phyloP scores from a whole-genome alignment of 2,888 invertebrate species.

The Panorpa germanica region DNA sequence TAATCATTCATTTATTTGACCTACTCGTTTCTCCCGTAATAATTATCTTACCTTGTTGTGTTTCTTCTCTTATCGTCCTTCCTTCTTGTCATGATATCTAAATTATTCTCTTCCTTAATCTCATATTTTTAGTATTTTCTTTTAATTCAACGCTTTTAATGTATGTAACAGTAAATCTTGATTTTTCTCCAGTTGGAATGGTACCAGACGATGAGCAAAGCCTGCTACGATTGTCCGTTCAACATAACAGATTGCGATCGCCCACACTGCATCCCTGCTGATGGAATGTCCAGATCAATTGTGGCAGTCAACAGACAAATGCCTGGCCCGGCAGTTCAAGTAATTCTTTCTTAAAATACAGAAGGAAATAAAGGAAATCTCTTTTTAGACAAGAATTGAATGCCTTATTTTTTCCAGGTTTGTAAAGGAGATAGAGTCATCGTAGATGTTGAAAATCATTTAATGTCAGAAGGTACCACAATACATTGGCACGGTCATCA shows the following conservation, averaged over 20 bases:
- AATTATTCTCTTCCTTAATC: too few relatives aligned
- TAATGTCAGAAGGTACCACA: slow-evolving; percentile 64
- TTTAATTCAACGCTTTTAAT: background rate
- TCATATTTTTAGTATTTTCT: background rate
- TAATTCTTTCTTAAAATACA: slow-evolving; percentile 18
- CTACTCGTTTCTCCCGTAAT: background rate
- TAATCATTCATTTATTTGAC: background rate
- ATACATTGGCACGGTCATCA: slow-evolving; percentile 90
- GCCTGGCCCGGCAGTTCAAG: slow-evolving; percentile 75
- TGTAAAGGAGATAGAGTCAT: slow-evolving; percentile 70
- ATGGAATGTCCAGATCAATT: slow-evolving; percentile 58
- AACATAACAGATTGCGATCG: slow-evolving; percentile 55
- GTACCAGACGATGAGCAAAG: slow-evolving; percentile 75
- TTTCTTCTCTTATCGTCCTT: too few relatives aligned
- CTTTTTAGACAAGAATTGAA: background rate
- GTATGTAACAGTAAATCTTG: background rate
- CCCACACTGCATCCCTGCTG: slow-evolving; percentile 66
- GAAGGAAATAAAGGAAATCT: slow-evolving; percentile 2
- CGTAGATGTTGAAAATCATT: slow-evolving; percentile 63
- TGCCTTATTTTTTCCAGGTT: slow-evolving; percentile 32
- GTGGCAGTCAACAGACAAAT: slow-evolving; percentile 69
- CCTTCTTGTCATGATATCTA: too few relatives aligned
- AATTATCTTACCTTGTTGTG: too few relatives aligned
- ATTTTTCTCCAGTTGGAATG: slow-evolving; percentile 43
- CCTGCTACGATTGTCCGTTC: slow-evolving; percentile 67